These are phyloP conservation scores for Cryptocephalus moraei DNA, from an alignment of 2,888 invertebrate genomes.

Conservation along the genomic window DNA sequence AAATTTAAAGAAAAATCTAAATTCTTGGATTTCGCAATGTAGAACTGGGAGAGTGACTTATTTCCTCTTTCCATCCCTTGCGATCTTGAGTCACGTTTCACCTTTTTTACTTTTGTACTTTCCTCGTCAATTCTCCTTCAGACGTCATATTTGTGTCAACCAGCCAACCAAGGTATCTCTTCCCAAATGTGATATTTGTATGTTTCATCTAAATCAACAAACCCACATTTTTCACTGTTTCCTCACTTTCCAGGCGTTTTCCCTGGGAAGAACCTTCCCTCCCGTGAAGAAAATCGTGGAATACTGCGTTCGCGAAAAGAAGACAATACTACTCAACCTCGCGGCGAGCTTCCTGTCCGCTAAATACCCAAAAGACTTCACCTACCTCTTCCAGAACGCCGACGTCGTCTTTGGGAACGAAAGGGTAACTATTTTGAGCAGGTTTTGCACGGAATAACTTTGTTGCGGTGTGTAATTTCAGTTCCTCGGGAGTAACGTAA, in stretches of 20 bases:
- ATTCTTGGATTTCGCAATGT: no score
- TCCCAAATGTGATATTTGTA: no score
- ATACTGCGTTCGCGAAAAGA: slow-evolving; percentile 8
- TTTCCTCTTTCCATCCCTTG: no score
- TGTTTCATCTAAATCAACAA: background rate
- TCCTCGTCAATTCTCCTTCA: no score
- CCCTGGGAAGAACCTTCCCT: slow-evolving; percentile 17
- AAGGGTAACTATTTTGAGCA: slow-evolving; percentile 12
- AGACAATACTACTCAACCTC: slow-evolving; percentile 20
- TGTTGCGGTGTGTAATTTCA: background rate
- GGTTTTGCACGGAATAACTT: background rate
- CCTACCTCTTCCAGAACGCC: slow-evolving; percentile 13
- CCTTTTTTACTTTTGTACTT: no score
- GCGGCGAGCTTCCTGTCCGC: slow-evolving; percentile 19
- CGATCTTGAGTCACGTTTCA: no score
- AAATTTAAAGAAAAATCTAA: no score
- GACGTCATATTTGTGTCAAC: no score
- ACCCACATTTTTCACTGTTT: background rate
- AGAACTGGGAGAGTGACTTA: no score
- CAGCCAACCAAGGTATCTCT: no score
- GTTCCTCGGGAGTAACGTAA: background rate
- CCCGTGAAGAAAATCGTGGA: slow-evolving; percentile 12
- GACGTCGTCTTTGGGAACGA: slow-evolving; percentile 24
- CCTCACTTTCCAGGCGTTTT: slow-evolving; percentile 17
- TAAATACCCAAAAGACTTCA: slow-evolving; percentile 15